These are phyloP conservation scores for Neopelma chrysocephalum DNA, from an alignment of 2,797 vertebrate genomes.

Conservation along the genomic window DNA sequence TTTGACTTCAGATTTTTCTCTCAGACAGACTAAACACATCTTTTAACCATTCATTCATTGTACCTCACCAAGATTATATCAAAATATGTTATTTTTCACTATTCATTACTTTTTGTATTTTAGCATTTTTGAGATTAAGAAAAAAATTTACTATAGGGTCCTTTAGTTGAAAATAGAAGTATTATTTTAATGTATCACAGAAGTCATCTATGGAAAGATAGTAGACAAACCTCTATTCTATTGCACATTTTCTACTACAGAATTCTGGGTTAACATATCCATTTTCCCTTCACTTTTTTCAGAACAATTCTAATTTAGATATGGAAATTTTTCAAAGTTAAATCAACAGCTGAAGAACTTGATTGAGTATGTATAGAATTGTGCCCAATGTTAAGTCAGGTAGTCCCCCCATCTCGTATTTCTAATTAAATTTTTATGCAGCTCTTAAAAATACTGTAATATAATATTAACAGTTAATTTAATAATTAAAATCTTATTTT, in stretches of 20 bases:
- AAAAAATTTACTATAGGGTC: background rate
- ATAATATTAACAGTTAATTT: constrained; percentile 39
- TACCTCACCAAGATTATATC: background rate
- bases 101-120: background rate
- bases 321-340: constrained; percentile 33
- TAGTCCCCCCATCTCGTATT: background rate
- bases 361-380: background rate
- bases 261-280: background rate
- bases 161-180: background rate
- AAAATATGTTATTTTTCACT: background rate
- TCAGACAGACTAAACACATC: background rate
- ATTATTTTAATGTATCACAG: background rate
- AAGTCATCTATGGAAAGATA: background rate
- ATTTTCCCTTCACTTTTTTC: background rate
- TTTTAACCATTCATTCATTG: background rate
- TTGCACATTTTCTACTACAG: background rate
- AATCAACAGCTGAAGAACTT: background rate
- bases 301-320: constrained; percentile 1
- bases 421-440: constrained; percentile 39
- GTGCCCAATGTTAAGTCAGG: background rate
- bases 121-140: background rate
- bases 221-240: background rate
- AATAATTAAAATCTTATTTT: constrained; percentile 59
- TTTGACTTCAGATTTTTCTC: background rate
- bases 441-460: constrained; percentile 14